Conservation (phyloP, 2,888 invertebrate species). For the Pammene fasciana region DNA sequence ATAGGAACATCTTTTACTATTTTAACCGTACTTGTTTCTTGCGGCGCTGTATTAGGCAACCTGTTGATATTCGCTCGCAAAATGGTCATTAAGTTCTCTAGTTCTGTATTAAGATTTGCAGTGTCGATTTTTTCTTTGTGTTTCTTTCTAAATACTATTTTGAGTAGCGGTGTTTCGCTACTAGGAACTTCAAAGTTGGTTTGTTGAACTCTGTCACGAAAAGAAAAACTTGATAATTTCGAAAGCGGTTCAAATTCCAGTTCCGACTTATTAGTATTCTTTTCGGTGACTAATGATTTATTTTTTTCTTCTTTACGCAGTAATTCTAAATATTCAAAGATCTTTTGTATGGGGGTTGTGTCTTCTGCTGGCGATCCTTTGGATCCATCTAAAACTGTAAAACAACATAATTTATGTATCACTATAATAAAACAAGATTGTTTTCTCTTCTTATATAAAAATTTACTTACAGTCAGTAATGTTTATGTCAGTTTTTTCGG, state of each 20-base stretch:
- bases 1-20: slow-evolving; percentile 20
- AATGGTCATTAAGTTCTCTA: slow-evolving; percentile 12
- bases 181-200: neutral
- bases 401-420: neutral
- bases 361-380: neutral
- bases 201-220: neutral
- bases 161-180: neutral
- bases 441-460: neutral
- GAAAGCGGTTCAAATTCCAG: neutral
- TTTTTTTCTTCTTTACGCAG: slow-evolving; percentile 6
- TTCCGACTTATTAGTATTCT: neutral
- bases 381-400: slow-evolving; percentile 9
- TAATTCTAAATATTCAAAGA: slow-evolving; percentile 25
- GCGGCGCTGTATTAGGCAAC: neutral
- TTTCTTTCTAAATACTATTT: neutral
- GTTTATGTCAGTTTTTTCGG: slow-evolving; percentile 20
- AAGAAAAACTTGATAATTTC: neutral
- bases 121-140: slow-evolving; percentile 5
- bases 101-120: neutral
- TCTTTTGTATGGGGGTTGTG: slow-evolving; percentile 1
- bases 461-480: slow-evolving; percentile 20
- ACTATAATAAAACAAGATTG: neutral
- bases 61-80: neutral
- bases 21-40: slow-evolving; percentile 24
- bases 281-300: neutral